These are phyloP conservation scores for Acanthurus leucopareius DNA, from an alignment of 2,797 vertebrate genomes.

Conservation along the genomic window DNA sequence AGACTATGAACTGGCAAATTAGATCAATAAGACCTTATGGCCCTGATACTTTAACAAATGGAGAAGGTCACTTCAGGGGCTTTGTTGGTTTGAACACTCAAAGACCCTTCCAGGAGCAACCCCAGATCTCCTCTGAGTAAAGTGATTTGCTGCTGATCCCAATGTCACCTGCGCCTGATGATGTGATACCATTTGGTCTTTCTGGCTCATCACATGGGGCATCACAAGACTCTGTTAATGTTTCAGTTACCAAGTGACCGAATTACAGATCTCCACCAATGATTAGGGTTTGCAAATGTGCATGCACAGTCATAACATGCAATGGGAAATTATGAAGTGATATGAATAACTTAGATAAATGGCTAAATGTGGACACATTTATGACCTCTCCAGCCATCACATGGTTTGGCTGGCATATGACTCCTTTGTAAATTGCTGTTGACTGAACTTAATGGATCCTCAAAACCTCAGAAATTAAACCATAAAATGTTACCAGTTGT, in stretches of 20 bases:
- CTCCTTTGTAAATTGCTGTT: no score
- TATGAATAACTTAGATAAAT: no score
- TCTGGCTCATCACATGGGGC: conserved; percentile 36
- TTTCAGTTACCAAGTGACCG: conserved; percentile 1
- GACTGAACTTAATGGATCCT: no score
- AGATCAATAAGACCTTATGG: not conserved
- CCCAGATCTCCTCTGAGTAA: not conserved
- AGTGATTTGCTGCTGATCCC: conserved; percentile 6
- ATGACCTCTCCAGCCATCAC: no score
- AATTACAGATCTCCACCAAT: not conserved
- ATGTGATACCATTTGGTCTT: conserved; percentile 28
- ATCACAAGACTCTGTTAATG: not conserved
- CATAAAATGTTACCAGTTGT: no score
- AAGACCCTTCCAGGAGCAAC: not conserved
- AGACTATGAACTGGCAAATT: not conserved
- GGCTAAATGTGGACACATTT: no score
- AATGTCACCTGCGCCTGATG: not conserved
- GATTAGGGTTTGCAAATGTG: not conserved
- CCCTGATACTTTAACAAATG: not conserved
- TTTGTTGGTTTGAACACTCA: not conserved
- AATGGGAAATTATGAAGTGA: no score
- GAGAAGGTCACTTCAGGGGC: not conserved
- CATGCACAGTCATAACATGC: not conserved
- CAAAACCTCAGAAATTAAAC: no score
- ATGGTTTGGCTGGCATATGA: no score